phyloP scores from a whole-genome alignment of 2,113 vertebrate species.

The Mellivora capensis region DNA sequence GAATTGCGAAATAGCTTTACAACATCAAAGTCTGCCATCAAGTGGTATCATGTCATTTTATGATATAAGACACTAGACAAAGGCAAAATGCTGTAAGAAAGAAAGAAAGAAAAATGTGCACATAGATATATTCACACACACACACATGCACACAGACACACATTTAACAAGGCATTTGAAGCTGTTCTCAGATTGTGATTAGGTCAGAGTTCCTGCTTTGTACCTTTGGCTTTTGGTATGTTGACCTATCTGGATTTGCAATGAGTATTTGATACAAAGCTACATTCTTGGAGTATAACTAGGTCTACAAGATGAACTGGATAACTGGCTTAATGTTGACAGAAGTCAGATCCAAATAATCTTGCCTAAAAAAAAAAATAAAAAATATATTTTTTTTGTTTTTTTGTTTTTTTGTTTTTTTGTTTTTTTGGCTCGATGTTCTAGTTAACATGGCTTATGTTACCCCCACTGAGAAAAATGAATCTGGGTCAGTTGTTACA shows the following conservation, averaged over 20 bases:
- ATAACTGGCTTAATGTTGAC: background rate
- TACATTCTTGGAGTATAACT: background rate
- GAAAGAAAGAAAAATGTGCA: no score
- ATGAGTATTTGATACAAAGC: background rate
- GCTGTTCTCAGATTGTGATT: background rate
- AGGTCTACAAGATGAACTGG: background rate
- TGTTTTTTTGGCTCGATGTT: background rate
- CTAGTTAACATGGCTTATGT: background rate
- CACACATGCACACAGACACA: background rate
- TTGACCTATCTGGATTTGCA: background rate
- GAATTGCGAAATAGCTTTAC: constrained; percentile 34
- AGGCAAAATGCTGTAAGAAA: background rate
- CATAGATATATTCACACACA: background rate
- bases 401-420: no score
- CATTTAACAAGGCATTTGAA: background rate
- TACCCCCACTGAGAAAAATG: background rate
- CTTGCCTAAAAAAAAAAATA: background rate
- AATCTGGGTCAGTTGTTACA: background rate
- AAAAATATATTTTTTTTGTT: no score
- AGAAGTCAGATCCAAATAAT: background rate
- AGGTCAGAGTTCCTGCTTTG: background rate
- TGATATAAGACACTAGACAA: background rate
- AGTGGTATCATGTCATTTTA: background rate
- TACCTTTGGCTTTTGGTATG: background rate
- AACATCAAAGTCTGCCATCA: constrained; percentile 29